Base-by-base conservation (phyloP, 2,797 vertebrate species). In the Acipenser oxyrinchus region DNA sequence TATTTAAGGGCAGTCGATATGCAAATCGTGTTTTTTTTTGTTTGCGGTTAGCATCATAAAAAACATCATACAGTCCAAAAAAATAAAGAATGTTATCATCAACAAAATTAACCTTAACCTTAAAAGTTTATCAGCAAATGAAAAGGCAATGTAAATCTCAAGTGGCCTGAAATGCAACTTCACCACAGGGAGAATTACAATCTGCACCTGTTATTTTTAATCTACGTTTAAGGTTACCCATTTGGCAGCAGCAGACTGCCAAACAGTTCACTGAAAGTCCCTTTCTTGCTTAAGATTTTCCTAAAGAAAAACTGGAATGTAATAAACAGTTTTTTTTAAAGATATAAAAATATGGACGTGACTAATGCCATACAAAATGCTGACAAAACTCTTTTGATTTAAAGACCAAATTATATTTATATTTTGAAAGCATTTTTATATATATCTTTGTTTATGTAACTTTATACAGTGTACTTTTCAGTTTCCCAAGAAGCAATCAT, bases 171-270 rank as follows among this genome's bases (percentile, higher is more conserved):
- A 71, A 69, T 60, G 68, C 71, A 69, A 71, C 72, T 74, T 70
- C 67, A 65, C 73, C 70, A 13, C 8, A 73, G 71, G 66, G 57
- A 67, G 69, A 48, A 60, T 69, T 49, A 68, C 65, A 62, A 69
- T 69, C 62, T 72, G 68, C 79, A 81, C 79, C 79, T 81, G 79
- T 72, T 77, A 66, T 61, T 57, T 63, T 55, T 63, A 64, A 60
- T 81, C 77, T 75, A 48, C 59, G 70, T 67, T 55, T 79, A 71
- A 62, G 66, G 65, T 78, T 76, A 76, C 73, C 48, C 51, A 67
- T 61, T 18, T 60, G 64, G 60, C 60, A 62, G 61, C 70, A 49
- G 51, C 8, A 68, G 68, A 59, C 50, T 60, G 63, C 57, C 52
- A 12, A 18, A 52, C 59, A 60, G 68, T 60, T 13, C 68, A 37